These are phyloP conservation scores for Melipona quadrifasciata DNA, from an alignment of 1,140 invertebrate genomes.

Conservation along the genomic window DNA sequence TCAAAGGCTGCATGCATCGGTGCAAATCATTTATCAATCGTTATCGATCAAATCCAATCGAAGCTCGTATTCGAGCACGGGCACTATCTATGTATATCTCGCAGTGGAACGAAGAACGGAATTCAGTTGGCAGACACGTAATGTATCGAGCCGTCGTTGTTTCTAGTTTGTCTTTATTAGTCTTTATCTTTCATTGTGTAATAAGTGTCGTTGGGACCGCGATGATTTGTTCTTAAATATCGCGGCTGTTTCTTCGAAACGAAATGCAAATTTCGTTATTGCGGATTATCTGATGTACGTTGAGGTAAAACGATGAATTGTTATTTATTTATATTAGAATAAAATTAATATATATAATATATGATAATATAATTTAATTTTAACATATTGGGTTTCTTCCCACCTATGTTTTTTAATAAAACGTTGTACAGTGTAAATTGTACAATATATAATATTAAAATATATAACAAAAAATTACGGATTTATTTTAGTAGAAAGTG, in stretches of 20 bases:
- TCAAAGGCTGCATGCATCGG: constrained; percentile 44
- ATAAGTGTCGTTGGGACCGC: too few relatives aligned
- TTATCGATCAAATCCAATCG: constrained; percentile 45
- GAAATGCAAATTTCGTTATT: neutral
- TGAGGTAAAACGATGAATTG: neutral
- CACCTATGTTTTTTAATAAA: too few relatives aligned
- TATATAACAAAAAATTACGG: too few relatives aligned
- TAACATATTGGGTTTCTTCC: too few relatives aligned
- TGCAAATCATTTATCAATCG: constrained; percentile 52
- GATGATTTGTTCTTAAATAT: neutral
- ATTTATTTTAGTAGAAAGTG: too few relatives aligned
- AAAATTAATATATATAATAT: too few relatives aligned
- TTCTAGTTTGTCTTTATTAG: constrained; percentile 17
- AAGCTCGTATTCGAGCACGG: constrained; percentile 17
- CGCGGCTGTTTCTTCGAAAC: neutral
- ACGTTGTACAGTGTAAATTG: too few relatives aligned
- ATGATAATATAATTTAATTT: too few relatives aligned
- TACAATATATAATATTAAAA: too few relatives aligned
- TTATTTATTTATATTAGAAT: too few relatives aligned
- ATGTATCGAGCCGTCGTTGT: neutral
- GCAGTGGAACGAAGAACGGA: constrained; percentile 22
- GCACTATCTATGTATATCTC: constrained; percentile 6
- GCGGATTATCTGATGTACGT: neutral
- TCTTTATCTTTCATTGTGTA: neutral
- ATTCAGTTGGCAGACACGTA: neutral